These are phyloP conservation scores for Sericinus montela DNA, from an alignment of 2,888 invertebrate genomes.

Conservation along the genomic window DNA sequence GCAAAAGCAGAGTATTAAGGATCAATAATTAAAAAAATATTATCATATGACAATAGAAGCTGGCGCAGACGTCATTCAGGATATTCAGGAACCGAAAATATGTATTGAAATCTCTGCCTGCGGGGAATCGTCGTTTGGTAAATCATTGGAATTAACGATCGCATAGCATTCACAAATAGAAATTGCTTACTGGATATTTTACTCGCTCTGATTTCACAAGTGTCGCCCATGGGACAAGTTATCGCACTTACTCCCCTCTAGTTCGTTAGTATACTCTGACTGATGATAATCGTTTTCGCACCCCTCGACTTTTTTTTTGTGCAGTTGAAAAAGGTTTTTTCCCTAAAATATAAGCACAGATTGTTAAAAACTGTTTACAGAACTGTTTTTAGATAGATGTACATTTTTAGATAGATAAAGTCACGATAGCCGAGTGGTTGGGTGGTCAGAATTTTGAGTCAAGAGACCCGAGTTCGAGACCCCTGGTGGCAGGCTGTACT, in stretches of 20 bases:
- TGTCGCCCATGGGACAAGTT: constrained; percentile 68
- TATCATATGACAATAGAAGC: too few species aligned
- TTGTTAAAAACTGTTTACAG: neutral
- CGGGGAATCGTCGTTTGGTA: constrained; percentile 1
- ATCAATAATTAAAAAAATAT: too few species aligned
- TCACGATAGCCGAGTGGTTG: too few species aligned
- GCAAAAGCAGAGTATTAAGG: too few species aligned
- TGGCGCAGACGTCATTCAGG: too few species aligned
- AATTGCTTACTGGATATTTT: constrained; percentile 17
- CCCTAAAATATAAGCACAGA: neutral
- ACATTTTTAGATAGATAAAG: too few species aligned
- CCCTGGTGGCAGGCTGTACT: too few species aligned
- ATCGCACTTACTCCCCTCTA: constrained; percentile 52
- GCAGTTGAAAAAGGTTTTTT: neutral
- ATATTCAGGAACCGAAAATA: too few species aligned
- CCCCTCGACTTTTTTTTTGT: neutral
- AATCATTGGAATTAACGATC: constrained; percentile 10
- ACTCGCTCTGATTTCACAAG: constrained; percentile 74
- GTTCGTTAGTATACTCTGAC: constrained; percentile 54
- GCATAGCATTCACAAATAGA: constrained; percentile 5
- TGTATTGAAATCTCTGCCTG: neutral
- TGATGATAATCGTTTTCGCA: constrained; percentile 27
- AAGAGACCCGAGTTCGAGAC: too few species aligned
- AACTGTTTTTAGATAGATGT: too few species aligned
- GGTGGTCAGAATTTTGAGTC: too few species aligned